Evolutionary conservation across 2,797 vertebrate genomes (phyloP).

Genomic region (Eulemur rubriventer): DNA sequence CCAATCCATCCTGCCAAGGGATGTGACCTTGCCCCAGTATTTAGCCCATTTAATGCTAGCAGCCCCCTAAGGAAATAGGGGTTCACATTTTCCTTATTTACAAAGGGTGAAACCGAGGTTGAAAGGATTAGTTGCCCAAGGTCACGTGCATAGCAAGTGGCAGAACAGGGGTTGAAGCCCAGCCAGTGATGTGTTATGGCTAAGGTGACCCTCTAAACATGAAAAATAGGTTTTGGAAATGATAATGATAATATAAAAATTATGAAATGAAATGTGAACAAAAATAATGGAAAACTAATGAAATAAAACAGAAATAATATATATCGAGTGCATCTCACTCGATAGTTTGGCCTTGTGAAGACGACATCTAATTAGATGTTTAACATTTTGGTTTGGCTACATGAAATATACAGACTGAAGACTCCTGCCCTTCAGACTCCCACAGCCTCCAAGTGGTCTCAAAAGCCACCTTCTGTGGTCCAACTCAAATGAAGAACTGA

Average conservation of each 20-base stretch:
- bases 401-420: fast-evolving
- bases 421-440: no score
- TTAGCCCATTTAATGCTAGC: neutral
- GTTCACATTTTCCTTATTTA: neutral
- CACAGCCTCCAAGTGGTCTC: fast-evolving
- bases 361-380: neutral
- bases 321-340: neutral
- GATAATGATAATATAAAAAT: neutral
- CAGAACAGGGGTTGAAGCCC: neutral
- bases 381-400: neutral
- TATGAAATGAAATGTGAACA: neutral
- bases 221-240: neutral
- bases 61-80: neutral
- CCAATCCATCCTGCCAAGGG: no score
- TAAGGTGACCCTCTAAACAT: neutral
- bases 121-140: neutral
- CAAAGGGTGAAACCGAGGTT: neutral
- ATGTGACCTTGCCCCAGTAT: fast-evolving
- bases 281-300: neutral
- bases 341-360: neutral
- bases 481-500: neutral
- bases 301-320: neutral
- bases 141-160: no score
- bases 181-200: neutral
- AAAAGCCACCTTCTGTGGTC: neutral